Evolutionary conservation across 2,888 invertebrate genomes (phyloP).

Genomic region (Plebejus melissa): DNA sequence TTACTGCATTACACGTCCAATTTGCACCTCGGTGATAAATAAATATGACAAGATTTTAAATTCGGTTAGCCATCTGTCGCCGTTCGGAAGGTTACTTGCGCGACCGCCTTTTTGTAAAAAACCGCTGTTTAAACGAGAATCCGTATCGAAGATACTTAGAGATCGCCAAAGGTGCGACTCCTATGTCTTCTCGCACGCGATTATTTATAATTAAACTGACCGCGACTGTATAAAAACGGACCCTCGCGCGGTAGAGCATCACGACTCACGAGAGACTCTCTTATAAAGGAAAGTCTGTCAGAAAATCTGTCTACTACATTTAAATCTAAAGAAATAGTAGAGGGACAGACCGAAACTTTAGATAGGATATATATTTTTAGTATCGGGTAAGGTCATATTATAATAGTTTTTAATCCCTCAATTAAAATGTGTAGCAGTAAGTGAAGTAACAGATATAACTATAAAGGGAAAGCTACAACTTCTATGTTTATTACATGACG

Average conservation of each 20-base stretch:
- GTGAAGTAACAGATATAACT: no score
- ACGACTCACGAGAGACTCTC: neutral
- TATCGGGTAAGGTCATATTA: no score
- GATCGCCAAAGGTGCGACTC: neutral
- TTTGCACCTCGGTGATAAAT: neutral
- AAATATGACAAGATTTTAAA: conserved; percentile 16
- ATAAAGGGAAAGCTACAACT: no score
- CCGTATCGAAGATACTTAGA: conserved; percentile 15
- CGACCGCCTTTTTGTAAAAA: neutral
- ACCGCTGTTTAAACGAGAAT: neutral
- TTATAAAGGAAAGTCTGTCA: neutral
- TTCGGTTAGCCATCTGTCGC: conserved; percentile 19
- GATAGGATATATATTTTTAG: no score
- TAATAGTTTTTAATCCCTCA: no score
- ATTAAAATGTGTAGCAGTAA: no score
- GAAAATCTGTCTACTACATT: no score
- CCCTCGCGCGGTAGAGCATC: neutral
- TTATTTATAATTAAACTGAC: conserved; percentile 10
- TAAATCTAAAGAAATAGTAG: no score
- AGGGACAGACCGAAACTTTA: no score
- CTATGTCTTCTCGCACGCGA: conserved; percentile 12
- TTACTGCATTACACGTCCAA: neutral
- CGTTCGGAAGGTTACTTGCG: conserved; percentile 7
- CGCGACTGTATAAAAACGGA: neutral
- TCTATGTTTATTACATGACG: no score